Percentiles rank a stretch among this genome's conserved stretches.
Evolutionary conservation across 2,888 invertebrate species (phyloP).

Genomic region (Pollenia amentaria): DNA sequence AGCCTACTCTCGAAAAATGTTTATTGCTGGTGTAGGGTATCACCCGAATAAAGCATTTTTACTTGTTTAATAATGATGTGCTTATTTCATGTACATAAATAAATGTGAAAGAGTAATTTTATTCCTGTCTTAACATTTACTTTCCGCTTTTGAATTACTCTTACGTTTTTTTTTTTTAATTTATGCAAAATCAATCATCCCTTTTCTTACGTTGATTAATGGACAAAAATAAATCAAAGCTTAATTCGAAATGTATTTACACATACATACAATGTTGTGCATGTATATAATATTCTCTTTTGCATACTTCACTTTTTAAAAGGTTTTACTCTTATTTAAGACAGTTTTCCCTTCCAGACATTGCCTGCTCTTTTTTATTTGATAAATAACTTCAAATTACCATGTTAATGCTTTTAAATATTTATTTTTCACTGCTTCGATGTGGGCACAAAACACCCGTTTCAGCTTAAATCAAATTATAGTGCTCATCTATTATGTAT

Average conservation of each 20-base stretch:
- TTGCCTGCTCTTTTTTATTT: conserved; percentile 12
- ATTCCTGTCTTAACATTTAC: conserved; percentile 11
- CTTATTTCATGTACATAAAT: conserved; percentile 1
- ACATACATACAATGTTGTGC: neutral
- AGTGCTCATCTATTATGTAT: conserved; percentile 65
- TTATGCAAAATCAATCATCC: conserved; percentile 30
- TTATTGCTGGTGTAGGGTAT: too few relatives aligned
- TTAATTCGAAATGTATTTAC: neutral
- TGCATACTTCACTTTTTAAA: neutral
- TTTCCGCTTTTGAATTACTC: conserved; percentile 24
- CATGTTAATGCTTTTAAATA: conserved; percentile 48
- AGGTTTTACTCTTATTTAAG: neutral
- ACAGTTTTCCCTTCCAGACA: conserved; percentile 7
- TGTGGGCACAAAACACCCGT: neutral
- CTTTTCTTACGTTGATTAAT: conserved; percentile 60
- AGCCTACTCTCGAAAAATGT: too few relatives aligned
- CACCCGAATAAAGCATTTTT: too few relatives aligned
- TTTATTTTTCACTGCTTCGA: conserved; percentile 23
- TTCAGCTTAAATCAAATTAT: conserved; percentile 56
- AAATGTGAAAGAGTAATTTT: neutral
- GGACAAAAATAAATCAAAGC: conserved; percentile 58
- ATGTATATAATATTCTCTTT: neutral
- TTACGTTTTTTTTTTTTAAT: neutral
- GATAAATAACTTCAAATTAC: conserved; percentile 66
- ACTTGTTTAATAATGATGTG: too few relatives aligned